A percentile compares a stretch with the other conserved stretches of the same genome.
These are phyloP conservation scores for Lagorchestes hirsutus DNA, from an alignment of 2,797 vertebrate species.

Conservation along the genomic window DNA sequence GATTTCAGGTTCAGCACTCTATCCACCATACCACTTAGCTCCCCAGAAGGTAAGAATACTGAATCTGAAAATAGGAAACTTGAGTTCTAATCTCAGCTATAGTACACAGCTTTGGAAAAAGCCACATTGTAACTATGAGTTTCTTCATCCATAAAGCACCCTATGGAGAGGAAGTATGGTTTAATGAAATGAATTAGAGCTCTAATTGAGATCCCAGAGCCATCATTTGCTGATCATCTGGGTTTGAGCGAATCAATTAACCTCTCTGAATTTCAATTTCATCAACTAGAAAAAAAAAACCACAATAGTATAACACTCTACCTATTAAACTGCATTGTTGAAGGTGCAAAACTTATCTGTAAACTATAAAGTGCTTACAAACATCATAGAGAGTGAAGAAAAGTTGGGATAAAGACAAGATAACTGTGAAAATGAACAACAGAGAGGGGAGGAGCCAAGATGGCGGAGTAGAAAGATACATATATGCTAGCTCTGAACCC, in stretches of 20 bases:
- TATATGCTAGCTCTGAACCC: too few relatives aligned
- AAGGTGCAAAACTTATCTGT: neutral
- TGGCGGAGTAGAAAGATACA: too few relatives aligned
- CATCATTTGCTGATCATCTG: neutral
- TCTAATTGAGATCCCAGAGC: neutral
- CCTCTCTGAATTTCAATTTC: neutral
- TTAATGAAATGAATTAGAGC: neutral
- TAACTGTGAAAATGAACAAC: neutral
- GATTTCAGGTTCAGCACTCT: neutral
- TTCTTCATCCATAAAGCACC: neutral
- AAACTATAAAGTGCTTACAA: neutral
- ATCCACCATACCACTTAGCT: neutral
- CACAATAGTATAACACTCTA: neutral
- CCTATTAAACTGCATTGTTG: neutral
- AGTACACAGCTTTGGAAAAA: neutral
- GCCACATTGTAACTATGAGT: neutral
- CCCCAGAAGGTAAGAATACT: neutral
- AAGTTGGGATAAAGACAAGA: neutral
- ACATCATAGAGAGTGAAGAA: neutral
- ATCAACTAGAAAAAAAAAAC: neutral
- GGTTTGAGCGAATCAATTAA: neutral
- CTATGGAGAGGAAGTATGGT: neutral
- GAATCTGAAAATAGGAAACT: neutral
- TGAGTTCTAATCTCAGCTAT: neutral
- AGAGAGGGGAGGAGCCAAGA: too few relatives aligned